Evolutionary conservation across 2,113 vertebrate species (phyloP).

Genomic region (Scophthalmus maximus): DNA sequence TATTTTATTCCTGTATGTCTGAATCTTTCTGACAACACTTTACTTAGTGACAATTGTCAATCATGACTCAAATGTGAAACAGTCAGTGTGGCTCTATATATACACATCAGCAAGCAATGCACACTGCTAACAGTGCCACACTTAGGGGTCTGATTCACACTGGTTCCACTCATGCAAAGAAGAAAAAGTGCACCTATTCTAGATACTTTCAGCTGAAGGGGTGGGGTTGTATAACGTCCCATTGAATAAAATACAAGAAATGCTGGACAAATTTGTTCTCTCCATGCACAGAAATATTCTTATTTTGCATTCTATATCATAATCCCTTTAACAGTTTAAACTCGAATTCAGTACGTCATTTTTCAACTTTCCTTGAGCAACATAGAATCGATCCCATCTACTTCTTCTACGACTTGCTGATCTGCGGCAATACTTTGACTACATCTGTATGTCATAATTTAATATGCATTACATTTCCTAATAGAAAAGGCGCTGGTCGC

Average conservation of each 20-base stretch:
- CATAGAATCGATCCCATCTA: slow-evolving; percentile 11
- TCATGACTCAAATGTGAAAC: slow-evolving; percentile 30
- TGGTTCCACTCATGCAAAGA: slow-evolving; percentile 41
- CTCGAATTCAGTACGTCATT: background rate
- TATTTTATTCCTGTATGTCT: background rate
- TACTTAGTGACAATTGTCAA: slow-evolving; percentile 19
- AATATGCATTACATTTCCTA: slow-evolving; percentile 62
- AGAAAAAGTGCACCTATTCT: slow-evolving; percentile 33
- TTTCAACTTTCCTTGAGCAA: slow-evolving; percentile 12
- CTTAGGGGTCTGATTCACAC: slow-evolving; percentile 35
- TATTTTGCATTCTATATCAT: background rate
- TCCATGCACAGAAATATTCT: background rate
- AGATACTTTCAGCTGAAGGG: slow-evolving; percentile 4
- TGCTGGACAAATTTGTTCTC: background rate
- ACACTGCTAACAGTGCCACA: slow-evolving; percentile 15
- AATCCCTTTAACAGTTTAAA: background rate
- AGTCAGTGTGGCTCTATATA: slow-evolving; percentile 38
- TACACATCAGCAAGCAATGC: slow-evolving; percentile 36
- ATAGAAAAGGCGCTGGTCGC: slow-evolving; percentile 50
- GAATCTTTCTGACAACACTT: slow-evolving; percentile 9
- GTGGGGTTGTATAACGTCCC: slow-evolving; percentile 4
- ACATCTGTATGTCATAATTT: slow-evolving; percentile 70
- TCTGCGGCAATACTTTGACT: slow-evolving; percentile 26
- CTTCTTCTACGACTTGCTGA: slow-evolving; percentile 24
- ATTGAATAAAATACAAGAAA: slow-evolving; percentile 13